Base-by-base conservation (phyloP, 2,888 invertebrate genomes). In the Eurytoma adleriae region DNA sequence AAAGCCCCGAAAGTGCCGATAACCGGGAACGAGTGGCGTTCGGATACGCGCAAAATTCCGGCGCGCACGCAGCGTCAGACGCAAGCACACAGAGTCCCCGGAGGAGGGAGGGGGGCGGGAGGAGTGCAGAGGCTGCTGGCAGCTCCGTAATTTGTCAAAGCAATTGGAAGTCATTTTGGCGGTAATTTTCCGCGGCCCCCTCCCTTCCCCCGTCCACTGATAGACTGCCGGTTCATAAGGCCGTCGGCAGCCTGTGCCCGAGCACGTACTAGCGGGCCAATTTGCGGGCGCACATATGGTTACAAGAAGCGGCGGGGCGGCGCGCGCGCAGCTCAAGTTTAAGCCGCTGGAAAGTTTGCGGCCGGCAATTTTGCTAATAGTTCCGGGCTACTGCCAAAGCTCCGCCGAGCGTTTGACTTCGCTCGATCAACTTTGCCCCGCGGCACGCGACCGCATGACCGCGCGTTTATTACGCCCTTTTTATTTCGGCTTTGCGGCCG, bases 301-400 rank as follows among this genome's bases (percentile, higher is more conserved):
- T 67, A 54, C 72, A 67, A 67, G 78, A 78, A 78, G 57, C 59
- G 40, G 0, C 40, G 13, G n/a, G n/a, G n/a, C 18, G 64, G 24
- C 56, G 56, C 62, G 24, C 1, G 16, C 5, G 50, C 12, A 30
- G 57, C 54, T 64, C 57, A 50, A 72, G 78, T 78, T 78, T 78
- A 71, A 78, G 72, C 78, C 72, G 72, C n/a, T 18, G 59, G 77
- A 78, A 72, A 78, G 78, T 78, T 78, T 27, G 72, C 59, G 67
- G 66, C 24, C 52, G 72, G 67, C 78, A 78, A 78, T 78, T 78
- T 78, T 72, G 78, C 71, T 78, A 78, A 78, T 72, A 78, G 78
- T 64, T 72, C 30, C 52, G 71, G 10, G 40, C 64, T 12, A 20
- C 56, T 70, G 70, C 59, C 40, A 56, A 56, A 64, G 77, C 74